Conservation (phyloP, 2,797 vertebrate species). For the Sebastes nivosus region DNA sequence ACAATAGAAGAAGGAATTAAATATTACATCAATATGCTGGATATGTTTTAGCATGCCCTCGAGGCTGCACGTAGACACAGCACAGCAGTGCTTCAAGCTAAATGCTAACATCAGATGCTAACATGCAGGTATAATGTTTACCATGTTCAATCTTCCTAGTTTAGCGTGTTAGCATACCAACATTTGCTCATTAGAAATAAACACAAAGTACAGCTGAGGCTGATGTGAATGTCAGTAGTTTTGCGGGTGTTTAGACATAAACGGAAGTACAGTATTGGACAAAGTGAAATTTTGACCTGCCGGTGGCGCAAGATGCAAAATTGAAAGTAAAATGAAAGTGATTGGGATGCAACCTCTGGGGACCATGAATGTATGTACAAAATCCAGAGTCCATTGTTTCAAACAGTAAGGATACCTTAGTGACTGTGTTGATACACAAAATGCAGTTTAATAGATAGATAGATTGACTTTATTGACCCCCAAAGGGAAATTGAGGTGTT, state of each 20-base stretch:
- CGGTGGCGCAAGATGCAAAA: neutral
- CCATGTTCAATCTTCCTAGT: neutral
- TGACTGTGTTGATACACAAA: neutral
- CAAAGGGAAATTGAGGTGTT: too few relatives aligned
- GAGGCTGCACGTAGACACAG: neutral
- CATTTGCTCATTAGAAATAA: neutral
- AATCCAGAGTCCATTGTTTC: neutral
- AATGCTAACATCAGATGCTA: neutral
- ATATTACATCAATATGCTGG: neutral
- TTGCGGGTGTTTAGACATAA: neutral
- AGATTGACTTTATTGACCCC: too few relatives aligned
- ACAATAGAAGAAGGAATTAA: conserved; percentile 2
- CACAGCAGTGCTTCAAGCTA: neutral
- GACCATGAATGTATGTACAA: neutral
- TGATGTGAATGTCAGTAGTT: neutral
- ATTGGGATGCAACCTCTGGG: neutral
- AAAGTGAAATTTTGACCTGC: neutral
- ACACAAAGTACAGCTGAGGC: neutral
- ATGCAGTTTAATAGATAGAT: neutral
- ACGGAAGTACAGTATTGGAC: neutral
- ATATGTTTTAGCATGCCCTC: neutral
- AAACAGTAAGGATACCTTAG: neutral
- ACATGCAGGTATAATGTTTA: neutral
- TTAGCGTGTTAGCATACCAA: neutral
- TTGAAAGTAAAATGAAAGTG: neutral